Percentiles rank a stretch among this genome's conserved stretches.
phyloP scores from a whole-genome alignment of 2,113 vertebrate species.

The Syngnathus floridae region DNA sequence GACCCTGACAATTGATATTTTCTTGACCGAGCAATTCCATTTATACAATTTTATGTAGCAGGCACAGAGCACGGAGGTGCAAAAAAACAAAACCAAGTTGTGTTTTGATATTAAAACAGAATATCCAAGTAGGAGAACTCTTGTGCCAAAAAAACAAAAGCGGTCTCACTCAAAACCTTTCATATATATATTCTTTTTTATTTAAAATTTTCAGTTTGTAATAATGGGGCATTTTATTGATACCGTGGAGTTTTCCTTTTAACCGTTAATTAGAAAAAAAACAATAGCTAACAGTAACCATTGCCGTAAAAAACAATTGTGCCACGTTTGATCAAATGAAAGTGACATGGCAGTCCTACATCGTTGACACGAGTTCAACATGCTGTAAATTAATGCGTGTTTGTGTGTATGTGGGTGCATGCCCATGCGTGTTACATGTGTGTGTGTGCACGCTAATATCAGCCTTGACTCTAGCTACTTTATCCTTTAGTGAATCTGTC shows the following conservation, averaged over 20 bases:
- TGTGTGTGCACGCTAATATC: conserved; percentile 63
- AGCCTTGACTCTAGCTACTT: conserved; percentile 70
- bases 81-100: not conserved
- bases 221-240: no score
- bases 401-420: conserved; percentile 5
- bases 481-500: conserved; percentile 82
- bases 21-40: not conserved
- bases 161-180: no score
- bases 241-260: no score
- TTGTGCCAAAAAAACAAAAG: no score
- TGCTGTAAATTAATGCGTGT: conserved; percentile 39
- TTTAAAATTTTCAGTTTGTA: no score
- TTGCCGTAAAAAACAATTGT: conserved; percentile 39
- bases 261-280: no score
- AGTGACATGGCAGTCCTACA: conserved; percentile 49
- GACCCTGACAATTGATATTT: not conserved
- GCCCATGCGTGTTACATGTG: conserved; percentile 39
- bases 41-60: not conserved
- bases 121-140: no score
- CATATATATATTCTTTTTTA: no score
- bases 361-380: conserved; percentile 48
- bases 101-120: no score
- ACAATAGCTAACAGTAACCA: conserved; percentile 20
- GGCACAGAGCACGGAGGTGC: not conserved
- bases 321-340: conserved; percentile 69